These are phyloP conservation scores for Dyspetes luteomarginatus DNA, from an alignment of 2,888 invertebrate species.

Conservation along the genomic window DNA sequence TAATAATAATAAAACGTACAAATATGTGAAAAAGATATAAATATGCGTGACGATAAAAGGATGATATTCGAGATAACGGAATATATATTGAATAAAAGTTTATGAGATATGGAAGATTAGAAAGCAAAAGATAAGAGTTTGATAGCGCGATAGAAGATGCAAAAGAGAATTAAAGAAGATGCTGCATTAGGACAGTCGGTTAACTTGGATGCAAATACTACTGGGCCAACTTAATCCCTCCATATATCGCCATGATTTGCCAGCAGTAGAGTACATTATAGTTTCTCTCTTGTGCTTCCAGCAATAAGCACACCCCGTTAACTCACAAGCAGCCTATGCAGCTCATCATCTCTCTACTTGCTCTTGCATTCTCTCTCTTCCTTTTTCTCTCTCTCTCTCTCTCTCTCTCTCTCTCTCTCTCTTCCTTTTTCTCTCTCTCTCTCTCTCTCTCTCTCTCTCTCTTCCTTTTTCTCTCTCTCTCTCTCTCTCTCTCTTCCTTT, in stretches of 20 bases:
- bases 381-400: not conserved
- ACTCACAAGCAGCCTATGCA: constrained; percentile 40
- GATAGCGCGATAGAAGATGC: not conserved
- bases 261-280: too few species aligned
- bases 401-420: constrained; percentile 25
- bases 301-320: constrained; percentile 53
- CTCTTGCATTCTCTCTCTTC: not conserved
- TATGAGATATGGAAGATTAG: too few species aligned
- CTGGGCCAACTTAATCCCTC: constrained; percentile 43
- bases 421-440: constrained; percentile 26
- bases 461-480: constrained; percentile 39
- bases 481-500: not conserved
- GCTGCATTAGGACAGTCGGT: constrained; percentile 28
- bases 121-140: too few species aligned
- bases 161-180: not conserved
- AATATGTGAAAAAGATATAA: too few species aligned
- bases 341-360: not conserved
- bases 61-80: too few species aligned
- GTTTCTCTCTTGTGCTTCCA: not conserved
- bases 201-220: constrained; percentile 21
- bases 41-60: too few species aligned
- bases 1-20: not conserved
- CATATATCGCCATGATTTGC: too few species aligned
- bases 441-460: not conserved
- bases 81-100: too few species aligned